These are phyloP conservation scores for Lepilemur ruficaudatus DNA, from an alignment of 2,797 vertebrate species.

Conservation along the genomic window DNA sequence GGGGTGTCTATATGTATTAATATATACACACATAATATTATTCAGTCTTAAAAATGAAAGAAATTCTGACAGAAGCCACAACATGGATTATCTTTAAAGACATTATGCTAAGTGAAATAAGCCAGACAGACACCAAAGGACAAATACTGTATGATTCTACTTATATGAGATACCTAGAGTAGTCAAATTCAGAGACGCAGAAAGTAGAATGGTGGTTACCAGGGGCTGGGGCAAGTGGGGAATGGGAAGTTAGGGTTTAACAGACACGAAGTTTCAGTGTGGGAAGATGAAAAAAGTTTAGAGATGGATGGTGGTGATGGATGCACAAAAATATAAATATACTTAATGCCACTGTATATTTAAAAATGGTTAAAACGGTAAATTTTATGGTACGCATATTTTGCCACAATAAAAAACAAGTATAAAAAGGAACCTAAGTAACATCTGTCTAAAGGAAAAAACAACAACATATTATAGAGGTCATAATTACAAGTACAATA, in stretches of 20 bases:
- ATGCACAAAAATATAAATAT: background rate
- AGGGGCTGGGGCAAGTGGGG: too few species aligned
- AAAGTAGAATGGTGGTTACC: background rate
- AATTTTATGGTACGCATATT: background rate
- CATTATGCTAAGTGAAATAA: background rate
- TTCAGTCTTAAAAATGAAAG: background rate
- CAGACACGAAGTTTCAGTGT: background rate
- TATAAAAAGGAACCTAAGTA: background rate
- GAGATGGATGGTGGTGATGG: background rate
- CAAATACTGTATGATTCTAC: background rate
- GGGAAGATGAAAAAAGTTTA: background rate
- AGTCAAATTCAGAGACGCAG: background rate
- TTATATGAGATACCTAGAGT: background rate
- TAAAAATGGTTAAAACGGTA: background rate
- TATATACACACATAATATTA: background rate
- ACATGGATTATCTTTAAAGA: background rate
- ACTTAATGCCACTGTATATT: background rate
- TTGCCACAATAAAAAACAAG: background rate
- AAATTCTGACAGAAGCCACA: background rate
- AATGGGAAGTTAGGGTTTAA: background rate
- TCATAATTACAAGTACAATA: background rate
- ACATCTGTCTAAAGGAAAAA: background rate
- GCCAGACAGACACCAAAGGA: background rate
- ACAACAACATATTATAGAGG: background rate
- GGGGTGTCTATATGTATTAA: background rate